Percentiles rank a stretch among this genome's conserved stretches.
phyloP scores from a whole-genome alignment of 2,113 vertebrate species.

The Aphyosemion australe region DNA sequence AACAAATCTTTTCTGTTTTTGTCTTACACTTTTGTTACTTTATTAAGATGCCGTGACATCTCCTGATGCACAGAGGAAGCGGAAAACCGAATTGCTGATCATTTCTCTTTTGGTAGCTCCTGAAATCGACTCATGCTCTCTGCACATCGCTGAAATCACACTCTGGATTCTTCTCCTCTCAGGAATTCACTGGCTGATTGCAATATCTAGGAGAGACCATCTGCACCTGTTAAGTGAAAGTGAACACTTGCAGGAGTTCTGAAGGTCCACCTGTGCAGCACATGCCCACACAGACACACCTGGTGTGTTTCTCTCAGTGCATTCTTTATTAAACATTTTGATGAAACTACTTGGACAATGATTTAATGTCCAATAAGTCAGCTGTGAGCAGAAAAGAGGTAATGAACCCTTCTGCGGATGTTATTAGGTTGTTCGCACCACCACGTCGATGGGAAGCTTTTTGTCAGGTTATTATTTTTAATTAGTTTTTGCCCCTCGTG shows the following conservation, averaged over 20 bases:
- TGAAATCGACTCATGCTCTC: not conserved
- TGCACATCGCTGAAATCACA: not conserved
- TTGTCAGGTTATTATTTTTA: not conserved
- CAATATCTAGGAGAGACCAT: not conserved
- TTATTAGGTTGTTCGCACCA: not conserved
- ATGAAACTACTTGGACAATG: not conserved
- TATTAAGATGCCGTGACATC: too few species aligned
- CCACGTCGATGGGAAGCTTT: not conserved
- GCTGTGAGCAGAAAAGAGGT: not conserved
- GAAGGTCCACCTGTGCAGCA: too few species aligned
- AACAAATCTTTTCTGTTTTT: too few species aligned
- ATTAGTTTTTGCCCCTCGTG: not conserved
- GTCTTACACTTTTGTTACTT: too few species aligned
- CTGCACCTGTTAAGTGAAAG: not conserved
- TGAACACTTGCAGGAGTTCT: not conserved
- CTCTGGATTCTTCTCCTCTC: not conserved
- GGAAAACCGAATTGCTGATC: too few species aligned
- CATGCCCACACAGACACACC: not conserved
- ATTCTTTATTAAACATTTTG: conserved; percentile 9
- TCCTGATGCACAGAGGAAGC: too few species aligned
- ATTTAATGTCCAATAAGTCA: not conserved
- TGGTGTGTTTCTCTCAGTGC: not conserved
- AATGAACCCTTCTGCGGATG: not conserved
- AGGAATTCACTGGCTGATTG: not conserved
- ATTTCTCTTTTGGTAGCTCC: not conserved